These are phyloP conservation scores for Loris lydekkerianus DNA, from an alignment of 2,797 vertebrate species.

Conservation along the genomic window DNA sequence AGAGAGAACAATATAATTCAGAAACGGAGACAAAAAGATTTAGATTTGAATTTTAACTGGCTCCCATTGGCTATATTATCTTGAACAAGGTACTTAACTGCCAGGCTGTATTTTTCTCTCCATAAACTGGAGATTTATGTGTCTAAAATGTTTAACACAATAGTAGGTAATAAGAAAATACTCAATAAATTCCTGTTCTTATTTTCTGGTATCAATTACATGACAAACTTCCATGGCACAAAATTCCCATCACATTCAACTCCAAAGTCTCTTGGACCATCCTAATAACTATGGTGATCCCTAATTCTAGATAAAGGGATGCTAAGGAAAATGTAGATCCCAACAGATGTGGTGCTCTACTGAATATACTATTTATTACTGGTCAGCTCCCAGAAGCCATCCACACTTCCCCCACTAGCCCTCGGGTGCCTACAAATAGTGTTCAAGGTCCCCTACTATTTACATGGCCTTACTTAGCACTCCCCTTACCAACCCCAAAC, in stretches of 20 bases:
- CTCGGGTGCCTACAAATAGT: not conserved
- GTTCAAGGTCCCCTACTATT: not conserved
- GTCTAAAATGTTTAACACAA: not conserved
- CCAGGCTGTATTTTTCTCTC: not conserved
- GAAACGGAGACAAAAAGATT: not conserved
- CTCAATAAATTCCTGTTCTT: not conserved
- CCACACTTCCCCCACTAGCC: not conserved
- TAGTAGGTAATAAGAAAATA: not conserved
- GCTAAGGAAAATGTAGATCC: not conserved
- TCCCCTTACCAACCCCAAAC: not conserved
- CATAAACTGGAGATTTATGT: not conserved
- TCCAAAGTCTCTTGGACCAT: not conserved
- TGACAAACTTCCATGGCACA: not conserved
- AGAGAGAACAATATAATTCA: not conserved
- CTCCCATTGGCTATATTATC: not conserved
- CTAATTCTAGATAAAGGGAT: not conserved
- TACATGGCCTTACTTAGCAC: not conserved
- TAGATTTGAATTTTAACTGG: not conserved
- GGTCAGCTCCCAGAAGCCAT: not conserved
- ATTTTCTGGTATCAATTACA: not conserved
- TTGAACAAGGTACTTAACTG: constrained; percentile 7
- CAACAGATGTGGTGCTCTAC: not conserved
- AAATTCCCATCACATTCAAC: not conserved
- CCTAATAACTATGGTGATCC: not conserved
- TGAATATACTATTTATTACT: not conserved